A percentile compares a stretch with the other conserved stretches of the same genome.
Conservation (phyloP, 2,113 vertebrate genomes). For the Dryoscopus gambensis region DNA sequence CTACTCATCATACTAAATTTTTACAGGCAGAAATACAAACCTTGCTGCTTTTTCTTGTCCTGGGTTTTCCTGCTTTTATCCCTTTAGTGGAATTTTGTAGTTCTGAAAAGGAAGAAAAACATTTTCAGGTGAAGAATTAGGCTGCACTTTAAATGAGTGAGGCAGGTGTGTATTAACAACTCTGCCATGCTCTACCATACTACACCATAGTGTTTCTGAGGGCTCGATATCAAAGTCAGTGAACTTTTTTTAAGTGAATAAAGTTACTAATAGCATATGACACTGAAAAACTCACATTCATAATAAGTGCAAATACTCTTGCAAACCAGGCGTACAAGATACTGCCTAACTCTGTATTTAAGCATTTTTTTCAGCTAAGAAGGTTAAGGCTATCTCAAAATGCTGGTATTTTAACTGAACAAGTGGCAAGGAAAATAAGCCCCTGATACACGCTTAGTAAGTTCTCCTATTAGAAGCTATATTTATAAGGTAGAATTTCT, state of each 20-base stretch:
- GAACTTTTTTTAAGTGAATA: not conserved
- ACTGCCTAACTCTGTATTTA: not conserved
- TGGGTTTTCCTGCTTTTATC: slow-evolving; percentile 82
- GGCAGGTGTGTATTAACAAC: not conserved
- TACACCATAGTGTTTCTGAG: not conserved
- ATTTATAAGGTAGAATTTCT: not conserved
- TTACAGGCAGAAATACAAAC: slow-evolving; percentile 70
- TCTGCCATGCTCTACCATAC: not conserved
- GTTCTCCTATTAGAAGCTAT: not conserved
- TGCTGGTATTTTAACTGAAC: not conserved
- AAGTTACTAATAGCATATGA: not conserved
- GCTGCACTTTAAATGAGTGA: not conserved
- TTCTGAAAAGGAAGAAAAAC: slow-evolving; percentile 72
- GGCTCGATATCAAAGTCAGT: not conserved
- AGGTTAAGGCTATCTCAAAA: not conserved
- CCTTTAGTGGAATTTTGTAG: slow-evolving; percentile 79
- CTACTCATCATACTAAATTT: not conserved
- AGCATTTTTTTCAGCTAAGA: not conserved
- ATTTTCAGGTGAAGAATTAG: not conserved
- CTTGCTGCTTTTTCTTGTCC: slow-evolving; percentile 86
- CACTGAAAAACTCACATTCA: not conserved
- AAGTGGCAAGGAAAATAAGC: not conserved
- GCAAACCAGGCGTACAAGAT: not conserved
- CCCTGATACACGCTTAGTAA: not conserved
- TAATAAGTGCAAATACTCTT: not conserved